Evolutionary conservation across 2,113 vertebrate genomes (phyloP), one percentile per base, ranked within the genome.

Genomic region (Forbesichthys papilliferus): DNA sequence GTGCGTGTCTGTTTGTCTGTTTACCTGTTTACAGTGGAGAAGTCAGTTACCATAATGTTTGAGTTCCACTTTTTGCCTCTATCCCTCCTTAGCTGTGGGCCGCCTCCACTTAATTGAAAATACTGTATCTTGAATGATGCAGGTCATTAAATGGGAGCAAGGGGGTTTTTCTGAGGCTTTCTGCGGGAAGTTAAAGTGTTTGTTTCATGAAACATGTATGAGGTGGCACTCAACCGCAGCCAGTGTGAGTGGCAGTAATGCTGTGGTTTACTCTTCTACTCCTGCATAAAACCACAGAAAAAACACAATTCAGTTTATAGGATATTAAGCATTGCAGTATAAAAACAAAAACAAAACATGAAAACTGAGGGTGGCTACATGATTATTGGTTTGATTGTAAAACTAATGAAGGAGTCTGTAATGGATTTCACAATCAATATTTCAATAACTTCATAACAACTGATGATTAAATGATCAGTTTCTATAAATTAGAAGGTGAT

Each of bases 191-290:
- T 66, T 52, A 33, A 58, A 65, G 63, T 46, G 63, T 46, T 56
- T 48, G 58, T 47, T 53, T 77, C 46, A 79, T 81, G 71, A 83
- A 84, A 85, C 78, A 69, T 79, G 64, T 8, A 84, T 77, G 78
- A 81, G 71, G 42, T 36, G 36, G 27, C 49, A 1, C 49, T 59
- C 63, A 46, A 69, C 48, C 36, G 3, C 49, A 1, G 13, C 81
- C n/a, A 36, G 63, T 74, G 79, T 69, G 67, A 71, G n/a, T 84
- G 69, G 68, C 56, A 48, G 58, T 79, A 79, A 84, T 66, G 66
- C 56, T 47, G 16, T 49, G 69, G 70, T 77, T 83, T 68, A 77
- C 20, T 12, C 68, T 72, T 10, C 64, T 52, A n/a, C 74, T 49
- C 60, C 61, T 62, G 61, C 53, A 60, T 68, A 71, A 71, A 69